Evolutionary conservation across 2,888 invertebrate genomes (phyloP), one percentile per base, ranked within the genome.

Genomic region (Lacanobia wlatinum): DNA sequence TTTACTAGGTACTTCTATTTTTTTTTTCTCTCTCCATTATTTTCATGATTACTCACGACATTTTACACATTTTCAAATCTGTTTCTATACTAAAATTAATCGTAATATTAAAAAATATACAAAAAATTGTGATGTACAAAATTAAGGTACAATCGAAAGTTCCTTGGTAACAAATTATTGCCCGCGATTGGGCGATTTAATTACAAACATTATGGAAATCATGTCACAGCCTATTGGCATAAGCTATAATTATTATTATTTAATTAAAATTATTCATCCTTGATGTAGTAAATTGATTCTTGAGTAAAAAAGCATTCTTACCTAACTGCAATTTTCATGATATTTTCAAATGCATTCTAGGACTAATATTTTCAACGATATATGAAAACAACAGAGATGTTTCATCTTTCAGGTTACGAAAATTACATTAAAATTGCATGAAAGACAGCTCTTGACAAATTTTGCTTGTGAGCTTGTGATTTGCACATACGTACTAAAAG

Each of bases 101-200:
- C 66, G 59, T 77, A 73, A 76, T 52, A 82, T 69, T 76, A 83
- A 78, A 80, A 82, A 80, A 80, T 80, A 85, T 74, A 80, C 65
- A 87, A 75, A 87, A 88, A 76, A 85, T 28, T 86, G 91, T 92
- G 92, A 92, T 92, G 90, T 87, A 83, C 85, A 83, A 56, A 58
- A 74, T 70, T 66, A 67, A 89, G 88, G 88, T 91, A 91, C 89
- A 83, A 72, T 73, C 56, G 56, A 78, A 87, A 88, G 82, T 88
- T 86, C 86, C 87, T 85, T 91, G 91, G 91, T 91, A 91, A 91
- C 91, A 74, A 16, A 83, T 80, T 53, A 64, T 52, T 65, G 48
- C 59, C 59, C 48, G 43, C 21, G 0, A 73, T n/a, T 64, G 48
- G 48, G 64, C 56, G 16, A 64, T 21, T 65, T 56, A 64, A 72